Evolutionary conservation across 2,888 invertebrate species (phyloP).

Genomic region (Anaspis maculata): DNA sequence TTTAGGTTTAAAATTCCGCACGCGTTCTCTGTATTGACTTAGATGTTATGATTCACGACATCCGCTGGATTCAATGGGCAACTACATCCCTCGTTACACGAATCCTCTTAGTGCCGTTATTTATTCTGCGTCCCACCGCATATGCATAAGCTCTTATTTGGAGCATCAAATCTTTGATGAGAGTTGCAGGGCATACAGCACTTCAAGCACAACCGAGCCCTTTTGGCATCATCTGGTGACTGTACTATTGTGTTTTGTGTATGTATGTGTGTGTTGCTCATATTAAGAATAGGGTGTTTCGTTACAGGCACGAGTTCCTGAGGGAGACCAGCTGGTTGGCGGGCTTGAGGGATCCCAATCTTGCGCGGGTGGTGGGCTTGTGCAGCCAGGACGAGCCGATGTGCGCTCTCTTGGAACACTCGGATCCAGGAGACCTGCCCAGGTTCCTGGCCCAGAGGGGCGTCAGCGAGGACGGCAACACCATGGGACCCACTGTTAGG

Average conservation of each 20-base stretch:
- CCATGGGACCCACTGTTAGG: slow-evolving; percentile 41
- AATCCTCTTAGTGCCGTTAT: slow-evolving; percentile 13
- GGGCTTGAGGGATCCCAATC: slow-evolving; percentile 72
- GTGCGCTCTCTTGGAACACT: slow-evolving; percentile 83
- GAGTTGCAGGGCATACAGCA: no score
- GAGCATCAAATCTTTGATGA: no score
- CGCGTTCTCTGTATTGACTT: no score
- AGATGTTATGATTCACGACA: no score
- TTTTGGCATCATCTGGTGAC: no score
- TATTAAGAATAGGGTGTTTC: no score
- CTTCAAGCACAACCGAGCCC: slow-evolving; percentile 5
- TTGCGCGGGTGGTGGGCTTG: slow-evolving; percentile 73
- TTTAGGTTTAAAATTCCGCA: no score
- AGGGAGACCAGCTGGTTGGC: slow-evolving; percentile 81
- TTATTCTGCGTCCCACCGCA: no score
- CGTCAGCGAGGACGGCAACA: slow-evolving; percentile 43
- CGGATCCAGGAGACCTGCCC: slow-evolving; percentile 77
- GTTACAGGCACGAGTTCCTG: slow-evolving; percentile 72
- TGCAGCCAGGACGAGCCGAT: slow-evolving; percentile 75
- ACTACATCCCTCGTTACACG: slow-evolving; percentile 13
- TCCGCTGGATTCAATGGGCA: no score
- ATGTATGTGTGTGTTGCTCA: no score
- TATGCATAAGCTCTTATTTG: no score
- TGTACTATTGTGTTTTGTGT: no score
- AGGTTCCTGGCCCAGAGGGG: slow-evolving; percentile 47